phyloP scores from a whole-genome alignment of 2,113 vertebrate genomes.

The Rissa tridactyla region DNA sequence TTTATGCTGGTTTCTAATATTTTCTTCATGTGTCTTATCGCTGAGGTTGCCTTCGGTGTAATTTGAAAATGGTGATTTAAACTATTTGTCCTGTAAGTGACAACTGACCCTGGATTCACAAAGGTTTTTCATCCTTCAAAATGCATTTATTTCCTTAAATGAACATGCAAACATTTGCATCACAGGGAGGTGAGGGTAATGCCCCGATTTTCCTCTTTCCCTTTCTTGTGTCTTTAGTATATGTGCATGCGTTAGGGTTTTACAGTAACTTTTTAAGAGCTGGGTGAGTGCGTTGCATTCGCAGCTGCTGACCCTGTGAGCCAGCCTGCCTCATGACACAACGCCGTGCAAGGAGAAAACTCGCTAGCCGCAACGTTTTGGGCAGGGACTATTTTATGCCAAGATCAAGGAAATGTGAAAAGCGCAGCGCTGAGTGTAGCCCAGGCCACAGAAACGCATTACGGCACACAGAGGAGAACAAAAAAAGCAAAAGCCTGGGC shows the following conservation, averaged over 20 bases:
- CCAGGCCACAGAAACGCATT: background rate
- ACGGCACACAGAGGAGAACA: background rate
- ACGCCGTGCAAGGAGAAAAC: background rate
- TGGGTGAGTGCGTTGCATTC: background rate
- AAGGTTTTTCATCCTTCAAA: background rate
- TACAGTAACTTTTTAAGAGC: background rate
- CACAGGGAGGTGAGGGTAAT: background rate
- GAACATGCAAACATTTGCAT: background rate
- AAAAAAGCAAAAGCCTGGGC: constrained; percentile 17
- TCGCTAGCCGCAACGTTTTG: background rate
- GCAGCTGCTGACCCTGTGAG: background rate
- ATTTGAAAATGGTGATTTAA: background rate
- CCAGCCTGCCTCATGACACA: background rate
- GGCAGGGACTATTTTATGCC: background rate
- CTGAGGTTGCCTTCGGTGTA: background rate
- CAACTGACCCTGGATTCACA: background rate
- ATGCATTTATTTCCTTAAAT: background rate
- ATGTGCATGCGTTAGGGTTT: background rate
- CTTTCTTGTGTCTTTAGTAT: background rate
- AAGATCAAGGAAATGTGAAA: background rate
- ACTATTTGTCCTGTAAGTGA: background rate
- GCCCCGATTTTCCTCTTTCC: background rate
- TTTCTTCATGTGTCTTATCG: background rate
- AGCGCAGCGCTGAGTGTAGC: background rate
- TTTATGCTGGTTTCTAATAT: background rate